Evolutionary conservation across 2,113 vertebrate genomes (phyloP), one percentile per base, ranked within the genome.

Genomic region (Phylloscopus trochilus): DNA sequence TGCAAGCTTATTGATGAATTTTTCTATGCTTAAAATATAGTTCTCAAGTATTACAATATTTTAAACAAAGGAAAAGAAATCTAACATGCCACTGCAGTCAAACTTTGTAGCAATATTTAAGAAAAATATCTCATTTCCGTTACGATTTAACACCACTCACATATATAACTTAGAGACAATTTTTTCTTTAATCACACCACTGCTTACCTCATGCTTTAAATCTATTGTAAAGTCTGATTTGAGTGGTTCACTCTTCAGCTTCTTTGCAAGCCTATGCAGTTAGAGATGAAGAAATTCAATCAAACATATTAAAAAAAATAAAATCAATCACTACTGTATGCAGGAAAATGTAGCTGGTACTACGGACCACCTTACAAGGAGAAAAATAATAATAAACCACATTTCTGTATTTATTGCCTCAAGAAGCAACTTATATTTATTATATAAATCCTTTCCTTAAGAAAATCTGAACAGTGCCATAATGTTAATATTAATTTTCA

Each of bases 161-260:
- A 93, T 41, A 58, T 2, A 22, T 1, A 83, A 51, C 43, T 41
- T 41, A 15, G 15, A 64, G 35, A 76, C 6, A 6, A 10, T 24
- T 89, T 51, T 85, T 84, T 72, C 18, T 74, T 73, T 76, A 33
- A 47, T 49, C 46, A 66, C 31, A 66, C 46, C 44, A 73, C 13
- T 58, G 77, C 98, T 96, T 97, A 99, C 99, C 99, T 99, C 99
- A 73, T 99, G 99, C 92, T 99, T 99, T 95, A 99, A 98, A 97
- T 99, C 99, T 96, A 99, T 99, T 21, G 99, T 99, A 87, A 99
- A 99, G 97, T 99, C 99, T 27, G 99, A 99, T 86, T 99, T 99
- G 46, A 98, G 98, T 43, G 99, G 98, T 88, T 99, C 98, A 6
- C 98, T 98, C 96, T 95, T 98, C 93, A 99, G 95, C 93, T 98